Base-by-base conservation (phyloP, 1,140 invertebrate species). In the Helicoverpa zea region DNA sequence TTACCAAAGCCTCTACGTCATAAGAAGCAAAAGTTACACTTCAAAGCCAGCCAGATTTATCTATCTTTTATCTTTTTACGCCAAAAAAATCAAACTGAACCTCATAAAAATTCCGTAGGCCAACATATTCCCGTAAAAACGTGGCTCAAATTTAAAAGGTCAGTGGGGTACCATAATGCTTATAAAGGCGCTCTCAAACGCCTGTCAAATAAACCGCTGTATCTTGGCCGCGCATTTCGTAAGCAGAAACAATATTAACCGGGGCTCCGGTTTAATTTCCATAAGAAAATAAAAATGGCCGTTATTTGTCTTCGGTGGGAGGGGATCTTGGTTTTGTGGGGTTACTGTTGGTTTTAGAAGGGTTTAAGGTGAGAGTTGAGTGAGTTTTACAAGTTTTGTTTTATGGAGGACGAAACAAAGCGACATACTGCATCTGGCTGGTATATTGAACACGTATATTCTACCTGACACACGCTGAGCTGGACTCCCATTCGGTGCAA, bases 271-370 rank as follows among this genome's bases (percentile, higher is more conserved):
- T 87, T 85, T 87, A 86, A 91, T 91, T 91, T 91, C 86, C 89
- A 91, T 91, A 89, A 87, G 88, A 90, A 90, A 90, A 91, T 91
- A 91, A 91, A 91, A 91, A 88, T 90, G 87, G 82, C 81, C 86
- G 80, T 84, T 89, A 91, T 91, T 91, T 91, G 88, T 91, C 88
- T 89, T 80, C 43, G 75, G 85, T 78, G 76, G 80, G 80, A 81
- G 84, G 23, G 23, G 72, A 85, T 82, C 81, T 88, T 85, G 83
- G 83, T 68, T 82, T 72, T 54, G 75, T 35, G 73, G 66, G 73
- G 23, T 16, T 88, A 89, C 88, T 68, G 61, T 16, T 72, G 80
- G 75, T 81, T 61, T 68, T 73, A 18, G 78, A 73, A 47, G 13
- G 16, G 14, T 61, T 51, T 30, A 61, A 47, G n/a, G n/a, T 23